Evolutionary conservation across 2,113 vertebrate species (phyloP).

Genomic region (Leiothrix lutea): DNA sequence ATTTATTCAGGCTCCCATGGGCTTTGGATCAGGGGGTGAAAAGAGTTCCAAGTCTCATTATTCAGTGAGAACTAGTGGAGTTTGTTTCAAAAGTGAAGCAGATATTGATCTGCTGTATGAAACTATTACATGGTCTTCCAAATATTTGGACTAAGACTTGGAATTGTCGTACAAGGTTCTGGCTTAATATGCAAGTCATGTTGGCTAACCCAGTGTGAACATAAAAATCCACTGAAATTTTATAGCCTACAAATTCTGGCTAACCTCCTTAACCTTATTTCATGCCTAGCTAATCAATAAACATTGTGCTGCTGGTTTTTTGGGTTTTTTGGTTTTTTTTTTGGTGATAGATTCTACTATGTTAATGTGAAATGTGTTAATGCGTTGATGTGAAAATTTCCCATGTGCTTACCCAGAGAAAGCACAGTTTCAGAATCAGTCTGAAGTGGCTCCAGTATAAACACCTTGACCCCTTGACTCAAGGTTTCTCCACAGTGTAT

Average conservation of each 20-base stretch:
- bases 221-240: background rate
- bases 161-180: background rate
- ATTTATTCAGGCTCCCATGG: background rate
- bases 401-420: background rate
- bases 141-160: background rate
- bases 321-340: background rate
- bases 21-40: background rate
- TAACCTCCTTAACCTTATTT: background rate
- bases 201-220: background rate
- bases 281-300: background rate
- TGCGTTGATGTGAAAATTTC: background rate
- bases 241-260: background rate
- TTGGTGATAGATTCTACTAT: background rate
- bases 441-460: background rate
- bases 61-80: background rate
- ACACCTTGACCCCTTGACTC: background rate
- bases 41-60: background rate
- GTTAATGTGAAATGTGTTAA: background rate
- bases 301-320: background rate
- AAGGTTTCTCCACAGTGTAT: background rate
- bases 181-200: background rate
- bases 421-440: background rate
- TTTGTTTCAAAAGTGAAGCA: background rate
- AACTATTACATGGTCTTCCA: background rate
- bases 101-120: slow-evolving; percentile 10